Conservation (phyloP, 2,113 vertebrate genomes). For the Manacus vitellinus region DNA sequence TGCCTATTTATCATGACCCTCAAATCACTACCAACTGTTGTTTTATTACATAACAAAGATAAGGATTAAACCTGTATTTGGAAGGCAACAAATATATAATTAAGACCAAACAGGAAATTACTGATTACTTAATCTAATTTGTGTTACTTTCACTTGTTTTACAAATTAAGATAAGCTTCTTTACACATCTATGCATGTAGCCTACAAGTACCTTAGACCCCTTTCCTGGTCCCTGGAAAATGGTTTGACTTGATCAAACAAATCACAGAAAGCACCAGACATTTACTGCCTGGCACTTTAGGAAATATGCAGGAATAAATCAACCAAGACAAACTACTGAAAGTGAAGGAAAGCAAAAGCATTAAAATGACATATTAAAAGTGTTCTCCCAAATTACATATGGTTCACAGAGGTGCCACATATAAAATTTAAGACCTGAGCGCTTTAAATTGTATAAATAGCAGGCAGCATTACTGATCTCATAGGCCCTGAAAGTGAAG, state of each 20-base stretch:
- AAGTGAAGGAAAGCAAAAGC: slow-evolving; percentile 10
- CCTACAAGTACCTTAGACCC: background rate
- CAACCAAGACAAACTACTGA: background rate
- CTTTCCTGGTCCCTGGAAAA: background rate
- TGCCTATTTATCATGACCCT: background rate
- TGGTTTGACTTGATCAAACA: background rate
- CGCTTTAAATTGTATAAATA: background rate
- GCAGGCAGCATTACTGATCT: background rate
- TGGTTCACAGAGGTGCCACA: slow-evolving; percentile 25
- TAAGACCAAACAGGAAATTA: background rate
- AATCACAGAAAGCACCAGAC: background rate
- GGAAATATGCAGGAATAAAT: slow-evolving; percentile 25
- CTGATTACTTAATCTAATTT: background rate
- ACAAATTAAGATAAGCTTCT: slow-evolving; percentile 34
- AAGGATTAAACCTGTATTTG: background rate
- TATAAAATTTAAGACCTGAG: slow-evolving; percentile 10
- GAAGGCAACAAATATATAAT: background rate
- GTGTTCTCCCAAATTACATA: background rate
- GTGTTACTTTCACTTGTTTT: background rate
- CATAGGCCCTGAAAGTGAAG: background rate
- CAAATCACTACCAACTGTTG: background rate
- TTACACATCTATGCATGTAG: background rate
- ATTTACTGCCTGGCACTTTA: background rate
- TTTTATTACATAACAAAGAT: background rate
- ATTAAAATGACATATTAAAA: slow-evolving; percentile 29